Percentiles rank a stretch among this genome's conserved stretches.
phyloP scores from a whole-genome alignment of 2,888 invertebrate genomes.

The Phragmatobia fuliginosa region DNA sequence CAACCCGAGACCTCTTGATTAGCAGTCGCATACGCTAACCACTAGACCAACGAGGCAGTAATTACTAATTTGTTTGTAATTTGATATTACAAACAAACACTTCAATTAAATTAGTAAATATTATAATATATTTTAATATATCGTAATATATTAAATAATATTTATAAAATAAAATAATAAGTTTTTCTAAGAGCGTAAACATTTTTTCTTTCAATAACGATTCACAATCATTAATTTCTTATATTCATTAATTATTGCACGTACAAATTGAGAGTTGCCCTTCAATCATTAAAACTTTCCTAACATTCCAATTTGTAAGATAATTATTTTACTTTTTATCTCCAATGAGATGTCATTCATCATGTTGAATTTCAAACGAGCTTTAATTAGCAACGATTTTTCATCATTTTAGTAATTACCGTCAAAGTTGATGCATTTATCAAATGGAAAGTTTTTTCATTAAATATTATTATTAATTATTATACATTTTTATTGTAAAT shows the following conservation, averaged over 20 bases:
- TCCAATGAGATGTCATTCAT: background rate
- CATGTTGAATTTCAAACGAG: background rate
- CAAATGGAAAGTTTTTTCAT: background rate
- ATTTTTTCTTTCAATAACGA: background rate
- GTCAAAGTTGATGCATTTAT: background rate
- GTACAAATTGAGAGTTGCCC: background rate
- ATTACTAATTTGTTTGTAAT: no score
- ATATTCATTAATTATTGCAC: background rate
- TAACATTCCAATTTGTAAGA: background rate
- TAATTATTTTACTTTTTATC: background rate
- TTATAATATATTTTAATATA: no score
- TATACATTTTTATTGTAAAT: background rate
- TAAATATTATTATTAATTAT: background rate
- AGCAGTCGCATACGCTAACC: no score
- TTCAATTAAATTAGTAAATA: no score
- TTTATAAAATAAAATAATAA: no score
- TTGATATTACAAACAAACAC: no score
- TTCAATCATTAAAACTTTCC: conserved; percentile 4
- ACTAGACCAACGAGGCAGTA: no score
- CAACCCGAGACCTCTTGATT: no score
- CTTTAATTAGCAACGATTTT: background rate
- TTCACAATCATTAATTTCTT: background rate
- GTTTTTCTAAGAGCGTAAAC: no score
- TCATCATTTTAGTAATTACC: background rate
- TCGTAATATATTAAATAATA: no score